Percentiles rank a stretch among this genome's conserved stretches.
These are phyloP conservation scores for Hirudo medicinalis DNA, from an alignment of 1,140 invertebrate species.

Conservation along the genomic window DNA sequence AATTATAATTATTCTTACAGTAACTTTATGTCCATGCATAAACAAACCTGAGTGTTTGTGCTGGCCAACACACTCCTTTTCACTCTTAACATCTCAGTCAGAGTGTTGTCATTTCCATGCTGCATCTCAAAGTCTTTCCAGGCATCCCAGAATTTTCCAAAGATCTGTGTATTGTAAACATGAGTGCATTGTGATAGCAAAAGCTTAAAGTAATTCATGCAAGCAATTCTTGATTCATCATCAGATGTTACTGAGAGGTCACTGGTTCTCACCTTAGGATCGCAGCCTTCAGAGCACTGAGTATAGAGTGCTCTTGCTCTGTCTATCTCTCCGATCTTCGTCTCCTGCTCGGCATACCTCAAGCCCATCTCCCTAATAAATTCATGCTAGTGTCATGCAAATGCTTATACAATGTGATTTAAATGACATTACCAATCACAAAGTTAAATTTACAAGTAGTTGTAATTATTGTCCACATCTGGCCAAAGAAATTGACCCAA, in stretches of 20 bases:
- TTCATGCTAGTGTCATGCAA: not conserved
- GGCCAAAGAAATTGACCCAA: too few relatives aligned
- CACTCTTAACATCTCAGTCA: slow-evolving; percentile 95
- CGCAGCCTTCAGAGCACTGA: slow-evolving; percentile 96
- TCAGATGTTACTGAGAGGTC: slow-evolving; percentile 9
- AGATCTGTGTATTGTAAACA: too few relatives aligned
- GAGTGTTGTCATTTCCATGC: slow-evolving; percentile 99
- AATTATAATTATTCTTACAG: too few relatives aligned
- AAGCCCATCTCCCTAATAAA: slow-evolving; percentile 76
- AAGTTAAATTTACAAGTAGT: not conserved
- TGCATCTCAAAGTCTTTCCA: slow-evolving; percentile 99
- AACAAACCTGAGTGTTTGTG: slow-evolving; percentile 56
- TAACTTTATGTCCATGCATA: too few relatives aligned
- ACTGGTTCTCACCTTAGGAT: slow-evolving; percentile 59
- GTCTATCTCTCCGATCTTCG: slow-evolving; percentile 93
- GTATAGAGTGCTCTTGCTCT: slow-evolving; percentile 89
- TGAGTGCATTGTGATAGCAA: too few relatives aligned
- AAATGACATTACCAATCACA: not conserved
- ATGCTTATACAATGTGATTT: too few relatives aligned
- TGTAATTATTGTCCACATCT: not conserved
- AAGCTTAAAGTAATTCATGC: too few relatives aligned
- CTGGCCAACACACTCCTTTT: slow-evolving; percentile 92
- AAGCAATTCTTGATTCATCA: not conserved
- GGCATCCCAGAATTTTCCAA: slow-evolving; percentile 74
- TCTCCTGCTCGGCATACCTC: slow-evolving; percentile 91